Percentiles rank a stretch among this genome's conserved stretches.
phyloP scores from a whole-genome alignment of 2,113 vertebrate species.

The Phalacrocorax brasilianus region DNA sequence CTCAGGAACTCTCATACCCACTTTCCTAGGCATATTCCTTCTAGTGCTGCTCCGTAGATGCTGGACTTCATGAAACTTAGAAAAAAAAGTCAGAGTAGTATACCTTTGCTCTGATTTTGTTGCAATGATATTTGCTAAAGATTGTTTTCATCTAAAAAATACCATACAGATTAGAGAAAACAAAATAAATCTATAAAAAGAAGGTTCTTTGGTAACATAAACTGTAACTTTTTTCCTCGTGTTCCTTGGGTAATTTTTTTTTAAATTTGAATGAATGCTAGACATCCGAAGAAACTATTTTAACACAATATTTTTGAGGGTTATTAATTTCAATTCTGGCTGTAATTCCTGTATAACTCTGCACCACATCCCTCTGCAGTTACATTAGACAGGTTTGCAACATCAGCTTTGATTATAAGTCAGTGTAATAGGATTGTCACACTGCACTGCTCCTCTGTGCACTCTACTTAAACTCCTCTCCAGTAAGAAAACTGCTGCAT shows the following conservation, averaged over 20 bases:
- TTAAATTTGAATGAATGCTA: background rate
- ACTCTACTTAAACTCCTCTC: background rate
- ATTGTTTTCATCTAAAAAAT: background rate
- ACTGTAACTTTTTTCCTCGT: background rate
- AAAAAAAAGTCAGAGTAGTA: background rate
- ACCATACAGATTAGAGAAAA: background rate
- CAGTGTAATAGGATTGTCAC: conserved; percentile 25
- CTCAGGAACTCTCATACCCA: background rate
- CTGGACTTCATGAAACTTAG: background rate
- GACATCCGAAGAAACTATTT: background rate
- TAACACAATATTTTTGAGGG: background rate
- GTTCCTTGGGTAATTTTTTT: background rate
- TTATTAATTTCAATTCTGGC: background rate
- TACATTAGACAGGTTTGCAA: conserved; percentile 3
- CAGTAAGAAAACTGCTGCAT: background rate
- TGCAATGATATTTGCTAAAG: background rate
- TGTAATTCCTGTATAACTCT: background rate
- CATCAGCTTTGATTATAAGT: conserved; percentile 17
- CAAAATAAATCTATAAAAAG: background rate
- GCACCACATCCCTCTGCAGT: background rate
- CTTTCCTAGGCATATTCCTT: background rate
- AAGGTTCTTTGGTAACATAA: background rate
- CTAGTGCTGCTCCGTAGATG: background rate
- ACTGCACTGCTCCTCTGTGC: background rate
- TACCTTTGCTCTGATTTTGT: background rate